A percentile compares a stretch with the other conserved stretches of the same genome.
Evolutionary conservation across 2,888 invertebrate genomes (phyloP).

Genomic region (Amblyteles armatorius): DNA sequence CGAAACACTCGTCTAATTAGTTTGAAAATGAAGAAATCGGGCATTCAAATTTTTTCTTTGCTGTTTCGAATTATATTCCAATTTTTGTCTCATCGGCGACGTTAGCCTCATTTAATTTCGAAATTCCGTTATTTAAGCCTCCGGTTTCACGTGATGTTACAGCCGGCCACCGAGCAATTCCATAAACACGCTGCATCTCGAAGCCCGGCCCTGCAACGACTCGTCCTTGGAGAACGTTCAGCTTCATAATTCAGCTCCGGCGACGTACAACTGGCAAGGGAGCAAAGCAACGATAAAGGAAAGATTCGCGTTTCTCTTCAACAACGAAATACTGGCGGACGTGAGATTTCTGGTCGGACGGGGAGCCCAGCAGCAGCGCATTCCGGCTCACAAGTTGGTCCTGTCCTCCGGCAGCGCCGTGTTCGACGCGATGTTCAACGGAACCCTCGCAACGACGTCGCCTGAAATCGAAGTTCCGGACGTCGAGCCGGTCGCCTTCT

Average conservation of each 20-base stretch:
- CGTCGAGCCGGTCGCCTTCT: conserved; percentile 93
- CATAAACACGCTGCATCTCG: conserved; percentile 74
- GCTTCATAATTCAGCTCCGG: conserved; percentile 64
- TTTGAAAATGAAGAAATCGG: too few relatives aligned
- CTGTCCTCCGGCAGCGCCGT: conserved; percentile 93
- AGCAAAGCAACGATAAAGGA: conserved; percentile 91
- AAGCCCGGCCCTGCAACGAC: conserved; percentile 74
- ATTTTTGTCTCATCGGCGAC: not conserved
- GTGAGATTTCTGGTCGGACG: conserved; percentile 93
- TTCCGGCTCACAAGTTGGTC: conserved; percentile 93
- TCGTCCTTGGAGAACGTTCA: conserved; percentile 72
- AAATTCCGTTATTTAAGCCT: conserved; percentile 1
- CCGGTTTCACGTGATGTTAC: conserved; percentile 48
- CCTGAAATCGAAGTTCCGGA: conserved; percentile 93
- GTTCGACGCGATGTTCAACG: conserved; percentile 95
- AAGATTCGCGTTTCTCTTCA: conserved; percentile 89
- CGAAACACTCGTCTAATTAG: too few relatives aligned
- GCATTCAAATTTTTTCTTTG: too few relatives aligned
- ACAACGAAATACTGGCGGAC: conserved; percentile 89
- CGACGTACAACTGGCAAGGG: conserved; percentile 89
- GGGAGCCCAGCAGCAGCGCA: conserved; percentile 88
- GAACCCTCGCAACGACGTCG: conserved; percentile 89
- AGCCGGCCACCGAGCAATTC: conserved; percentile 80
- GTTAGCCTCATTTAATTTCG: not conserved
- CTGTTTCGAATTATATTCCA: too few relatives aligned